phyloP scores from a whole-genome alignment of 2,797 vertebrate species.

The Dromococcyx pavoninus region DNA sequence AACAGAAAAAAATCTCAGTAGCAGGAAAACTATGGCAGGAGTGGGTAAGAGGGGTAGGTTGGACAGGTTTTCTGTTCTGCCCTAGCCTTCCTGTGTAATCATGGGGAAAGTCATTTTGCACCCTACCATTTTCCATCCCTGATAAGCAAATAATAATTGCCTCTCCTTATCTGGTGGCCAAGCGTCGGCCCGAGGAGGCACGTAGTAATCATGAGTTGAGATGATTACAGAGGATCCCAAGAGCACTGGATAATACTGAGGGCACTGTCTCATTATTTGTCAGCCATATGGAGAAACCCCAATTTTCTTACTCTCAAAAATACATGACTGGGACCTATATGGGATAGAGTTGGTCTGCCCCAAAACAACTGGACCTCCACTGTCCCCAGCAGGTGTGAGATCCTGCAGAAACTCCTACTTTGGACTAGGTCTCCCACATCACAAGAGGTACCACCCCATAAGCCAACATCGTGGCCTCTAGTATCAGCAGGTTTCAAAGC shows the following conservation, averaged over 20 bases:
- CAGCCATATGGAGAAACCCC: neutral
- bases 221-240: neutral
- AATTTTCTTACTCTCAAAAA: neutral
- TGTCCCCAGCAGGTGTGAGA: neutral
- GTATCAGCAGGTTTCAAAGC: neutral
- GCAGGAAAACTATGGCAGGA: neutral
- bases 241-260: neutral
- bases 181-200: neutral
- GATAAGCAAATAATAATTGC: neutral
- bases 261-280: neutral
- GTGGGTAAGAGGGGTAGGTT: neutral
- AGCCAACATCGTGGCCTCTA: neutral
- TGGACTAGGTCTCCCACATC: neutral
- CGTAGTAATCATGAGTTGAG: fast-evolving
- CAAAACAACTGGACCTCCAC: neutral
- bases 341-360: neutral
- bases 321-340: neutral
- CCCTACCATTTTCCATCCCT: neutral
- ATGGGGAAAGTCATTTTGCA: fast-evolving
- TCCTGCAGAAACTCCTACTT: neutral
- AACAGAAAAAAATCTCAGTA: neutral
- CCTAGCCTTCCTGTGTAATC: neutral
- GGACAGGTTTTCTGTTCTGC: neutral
- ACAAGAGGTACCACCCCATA: fast-evolving
- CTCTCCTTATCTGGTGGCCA: neutral